Evolutionary conservation across 2,888 invertebrate species (phyloP), one percentile per base, ranked within the genome.

Genomic region (Atherix ibis): DNA sequence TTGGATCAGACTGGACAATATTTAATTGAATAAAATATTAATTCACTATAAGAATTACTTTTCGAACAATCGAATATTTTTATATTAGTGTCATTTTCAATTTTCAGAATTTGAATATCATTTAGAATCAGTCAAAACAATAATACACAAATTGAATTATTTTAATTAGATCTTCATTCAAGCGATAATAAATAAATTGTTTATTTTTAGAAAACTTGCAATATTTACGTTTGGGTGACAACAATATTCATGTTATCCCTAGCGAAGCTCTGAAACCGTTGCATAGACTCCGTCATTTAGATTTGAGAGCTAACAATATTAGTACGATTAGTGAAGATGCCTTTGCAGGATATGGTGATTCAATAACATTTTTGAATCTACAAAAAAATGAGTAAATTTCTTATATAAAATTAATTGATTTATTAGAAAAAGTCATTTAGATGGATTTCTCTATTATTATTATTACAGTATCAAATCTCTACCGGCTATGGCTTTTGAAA

Each of bases 291-390:
- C 74, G 87, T 8, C 85, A 89, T 53, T 66, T 91, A 45, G 88
- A 91, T 58, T 67, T 91, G 31, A 73, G 85, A 46, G 76, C 83
- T 26, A 91, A 91, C 59, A 87, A 87, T 58, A 88, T 91, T 45
- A 79, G 77, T 13, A 67, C 70, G 39, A 73, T 91, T 34, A 70
- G 73, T 18, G 88, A 88, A 46, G 87, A 89, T 50, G 84, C 87
- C 3, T 89, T 89, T 56, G 73, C 77, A 5, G 82, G 84, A 31
- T 91, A 80, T 50, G 89, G 89, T 16, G 84, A 85, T 56, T 84
- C 85, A 18, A 80, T 91, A 43, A 88, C 89, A n/a, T 89, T 88
- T 63, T 71, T 91, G 18, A 87, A 87, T 56, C 64, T 91, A 43
- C 87, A 89, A 52, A 88, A 88, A 58, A 89, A 89, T 57, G 78